A percentile compares a stretch with the other conserved stretches of the same genome.
Conservation (phyloP, 1,140 invertebrate species). For the Penaeus japonicus region DNA sequence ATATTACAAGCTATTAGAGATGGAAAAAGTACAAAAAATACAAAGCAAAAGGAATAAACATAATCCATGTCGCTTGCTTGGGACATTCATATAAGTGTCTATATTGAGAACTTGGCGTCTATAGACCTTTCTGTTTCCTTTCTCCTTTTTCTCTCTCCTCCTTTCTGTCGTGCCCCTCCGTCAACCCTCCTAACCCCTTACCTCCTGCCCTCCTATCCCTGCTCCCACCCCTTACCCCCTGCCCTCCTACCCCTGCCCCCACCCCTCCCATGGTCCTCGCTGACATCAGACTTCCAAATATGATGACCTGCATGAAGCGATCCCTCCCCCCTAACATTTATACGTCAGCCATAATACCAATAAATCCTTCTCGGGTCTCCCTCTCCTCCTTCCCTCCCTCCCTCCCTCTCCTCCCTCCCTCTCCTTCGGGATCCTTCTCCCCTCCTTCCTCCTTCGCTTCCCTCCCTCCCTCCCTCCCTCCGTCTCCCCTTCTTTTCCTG, state of each 20-base stretch:
- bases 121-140: background rate
- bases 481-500: too few relatives aligned
- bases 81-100: too few relatives aligned
- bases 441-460: too few relatives aligned
- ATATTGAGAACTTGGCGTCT: background rate
- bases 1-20: too few relatives aligned
- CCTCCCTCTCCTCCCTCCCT: too few relatives aligned
- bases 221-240: background rate
- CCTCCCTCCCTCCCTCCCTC: too few relatives aligned
- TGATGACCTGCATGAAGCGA: background rate
- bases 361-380: background rate
- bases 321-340: background rate
- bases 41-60: too few relatives aligned
- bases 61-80: too few relatives aligned
- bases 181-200: too few relatives aligned
- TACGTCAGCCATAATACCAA: background rate
- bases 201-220: background rate
- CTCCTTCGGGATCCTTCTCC: background rate
- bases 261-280: background rate
- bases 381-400: background rate
- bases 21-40: too few relatives aligned
- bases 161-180: background rate
- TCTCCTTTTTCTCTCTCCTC: background rate
- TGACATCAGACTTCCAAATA: background rate
- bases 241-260: background rate